Conservation (phyloP, 2,888 invertebrate species). For the Scelioninae gen. 2 region DNA sequence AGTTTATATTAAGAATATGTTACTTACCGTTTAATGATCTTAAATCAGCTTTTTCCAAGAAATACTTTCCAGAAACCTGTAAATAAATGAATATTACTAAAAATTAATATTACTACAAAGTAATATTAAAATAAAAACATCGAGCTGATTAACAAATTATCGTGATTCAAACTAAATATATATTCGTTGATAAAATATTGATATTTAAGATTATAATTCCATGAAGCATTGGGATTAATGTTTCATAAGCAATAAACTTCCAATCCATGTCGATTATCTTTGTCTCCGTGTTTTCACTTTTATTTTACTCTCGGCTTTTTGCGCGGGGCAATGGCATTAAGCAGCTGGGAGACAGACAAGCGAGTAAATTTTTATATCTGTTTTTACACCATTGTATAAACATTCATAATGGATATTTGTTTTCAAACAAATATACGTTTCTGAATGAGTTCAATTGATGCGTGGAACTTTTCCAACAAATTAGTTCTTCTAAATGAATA, state of each 20-base stretch:
- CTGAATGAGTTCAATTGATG: background rate
- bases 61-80: too few species aligned
- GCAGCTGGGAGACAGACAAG: slow-evolving; percentile 24
- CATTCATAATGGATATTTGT: slow-evolving; percentile 13
- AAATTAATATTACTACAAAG: too few species aligned
- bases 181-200: too few species aligned
- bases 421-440: slow-evolving; percentile 11
- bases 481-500: too few species aligned
- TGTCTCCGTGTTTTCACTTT: slow-evolving; percentile 35
- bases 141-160: too few species aligned
- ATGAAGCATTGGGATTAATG: slow-evolving; percentile 31
- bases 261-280: slow-evolving; percentile 33
- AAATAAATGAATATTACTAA: too few species aligned
- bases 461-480: background rate
- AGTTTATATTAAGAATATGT: too few species aligned
- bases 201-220: slow-evolving; percentile 15
- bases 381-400: slow-evolving; percentile 20
- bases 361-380: slow-evolving; percentile 26
- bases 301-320: slow-evolving; percentile 36
- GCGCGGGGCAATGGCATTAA: slow-evolving; percentile 24
- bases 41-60: too few species aligned
- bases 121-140: too few species aligned
- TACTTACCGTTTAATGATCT: too few species aligned
- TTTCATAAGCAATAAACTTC: slow-evolving; percentile 40
- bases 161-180: too few species aligned